Conservation (phyloP, 1,140 invertebrate species). For the Tenebrio molitor region DNA sequence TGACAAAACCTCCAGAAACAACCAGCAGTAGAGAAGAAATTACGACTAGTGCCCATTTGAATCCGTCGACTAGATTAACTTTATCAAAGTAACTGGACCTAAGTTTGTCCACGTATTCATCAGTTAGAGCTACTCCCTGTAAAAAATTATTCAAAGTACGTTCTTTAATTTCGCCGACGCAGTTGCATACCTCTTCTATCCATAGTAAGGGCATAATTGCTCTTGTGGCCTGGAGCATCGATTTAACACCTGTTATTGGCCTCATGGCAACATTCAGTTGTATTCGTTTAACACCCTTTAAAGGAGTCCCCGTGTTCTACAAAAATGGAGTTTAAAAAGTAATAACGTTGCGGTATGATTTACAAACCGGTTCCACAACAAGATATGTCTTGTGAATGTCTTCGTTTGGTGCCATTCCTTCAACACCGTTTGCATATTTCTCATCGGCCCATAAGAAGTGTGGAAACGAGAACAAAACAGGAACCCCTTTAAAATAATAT, state of each 20-base stretch:
- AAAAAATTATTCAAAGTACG: no score
- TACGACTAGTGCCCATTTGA: constrained; percentile 45
- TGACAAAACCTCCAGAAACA: neutral
- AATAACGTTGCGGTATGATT: no score
- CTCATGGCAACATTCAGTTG: constrained; percentile 43
- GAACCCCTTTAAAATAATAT: constrained; percentile 14
- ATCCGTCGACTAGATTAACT: constrained; percentile 21
- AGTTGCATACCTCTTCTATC: constrained; percentile 40
- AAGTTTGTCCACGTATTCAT: constrained; percentile 26
- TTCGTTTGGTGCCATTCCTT: neutral
- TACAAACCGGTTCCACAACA: constrained; percentile 33
- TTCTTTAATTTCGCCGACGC: no score
- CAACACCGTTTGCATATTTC: neutral
- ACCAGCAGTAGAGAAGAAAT: constrained; percentile 14
- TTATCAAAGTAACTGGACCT: constrained; percentile 5
- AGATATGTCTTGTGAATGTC: constrained; percentile 16
- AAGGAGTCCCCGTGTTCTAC: constrained; percentile 38
- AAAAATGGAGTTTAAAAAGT: constrained; percentile 3
- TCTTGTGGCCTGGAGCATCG: neutral
- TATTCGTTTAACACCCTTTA: constrained; percentile 20
- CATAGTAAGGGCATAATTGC: constrained; percentile 35
- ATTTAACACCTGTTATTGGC: constrained; percentile 33
- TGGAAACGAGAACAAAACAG: constrained; percentile 30
- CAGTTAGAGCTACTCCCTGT: constrained; percentile 18
- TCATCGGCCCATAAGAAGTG: constrained; percentile 13